Percentiles rank a stretch among this genome's conserved stretches.
Conservation (phyloP, 2,797 vertebrate species). For the Carapus acus region DNA sequence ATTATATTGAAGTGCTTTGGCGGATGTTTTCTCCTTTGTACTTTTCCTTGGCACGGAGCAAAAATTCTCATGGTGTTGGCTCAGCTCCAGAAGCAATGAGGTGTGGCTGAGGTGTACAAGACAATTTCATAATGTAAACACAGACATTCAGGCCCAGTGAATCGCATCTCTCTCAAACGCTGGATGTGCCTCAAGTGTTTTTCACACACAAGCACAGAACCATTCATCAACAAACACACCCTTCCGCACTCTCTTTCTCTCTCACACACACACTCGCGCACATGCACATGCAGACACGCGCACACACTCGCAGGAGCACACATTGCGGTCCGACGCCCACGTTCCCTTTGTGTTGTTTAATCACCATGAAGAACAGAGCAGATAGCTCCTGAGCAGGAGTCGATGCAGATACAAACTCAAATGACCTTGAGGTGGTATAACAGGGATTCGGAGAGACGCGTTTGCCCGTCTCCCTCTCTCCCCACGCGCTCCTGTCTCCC, state of each 20-base stretch:
- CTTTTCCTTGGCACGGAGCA: conserved; percentile 18
- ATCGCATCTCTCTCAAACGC: conserved; percentile 47
- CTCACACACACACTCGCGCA: no score
- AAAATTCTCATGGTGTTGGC: conserved; percentile 10
- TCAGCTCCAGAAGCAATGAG: conserved; percentile 31
- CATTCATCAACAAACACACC: no score
- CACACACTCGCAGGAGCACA: conserved; percentile 21
- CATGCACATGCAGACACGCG: conserved; percentile 23
- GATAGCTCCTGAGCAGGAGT: conserved; percentile 37
- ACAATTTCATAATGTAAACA: conserved; percentile 59
- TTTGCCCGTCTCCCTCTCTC: conserved; percentile 13
- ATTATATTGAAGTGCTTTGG: conserved; percentile 24
- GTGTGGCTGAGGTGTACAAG: conserved; percentile 35
- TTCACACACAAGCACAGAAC: not conserved
- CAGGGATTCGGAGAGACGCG: conserved; percentile 21
- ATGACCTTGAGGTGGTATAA: conserved; percentile 44
- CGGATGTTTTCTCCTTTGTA: conserved; percentile 16
- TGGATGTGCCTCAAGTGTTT: conserved; percentile 22
- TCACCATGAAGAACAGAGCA: conserved; percentile 44
- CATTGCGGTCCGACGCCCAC: conserved; percentile 48
- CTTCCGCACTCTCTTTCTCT: conserved; percentile 6
- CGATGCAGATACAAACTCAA: conserved; percentile 24
- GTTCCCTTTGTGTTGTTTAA: conserved; percentile 58
- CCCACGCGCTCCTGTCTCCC: not conserved
- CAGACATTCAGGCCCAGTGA: conserved; percentile 24